A percentile compares a stretch with the other conserved stretches of the same genome.
Evolutionary conservation across 2,888 invertebrate species (phyloP).

Genomic region (Epistrophe grossulariae): DNA sequence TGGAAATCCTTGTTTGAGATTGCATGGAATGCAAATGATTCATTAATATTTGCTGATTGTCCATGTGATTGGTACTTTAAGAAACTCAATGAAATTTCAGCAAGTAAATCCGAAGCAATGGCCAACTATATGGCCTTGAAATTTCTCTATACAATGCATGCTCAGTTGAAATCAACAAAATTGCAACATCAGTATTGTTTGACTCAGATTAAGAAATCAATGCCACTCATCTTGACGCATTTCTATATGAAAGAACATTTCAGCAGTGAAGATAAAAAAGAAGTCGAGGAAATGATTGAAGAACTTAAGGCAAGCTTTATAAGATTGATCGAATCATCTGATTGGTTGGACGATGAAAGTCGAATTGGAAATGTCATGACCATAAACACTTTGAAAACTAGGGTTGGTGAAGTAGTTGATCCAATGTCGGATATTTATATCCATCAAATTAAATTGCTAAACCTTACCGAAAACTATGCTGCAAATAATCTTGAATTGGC

Average conservation of each 20-base stretch:
- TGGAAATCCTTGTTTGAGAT: slow-evolving; percentile 80
- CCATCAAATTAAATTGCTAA: slow-evolving; percentile 77
- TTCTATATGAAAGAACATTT: slow-evolving; percentile 78
- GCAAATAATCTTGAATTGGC: slow-evolving; percentile 78
- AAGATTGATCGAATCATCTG: slow-evolving; percentile 77
- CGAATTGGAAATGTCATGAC: slow-evolving; percentile 79
- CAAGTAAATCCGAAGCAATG: slow-evolving; percentile 77
- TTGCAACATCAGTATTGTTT: slow-evolving; percentile 76
- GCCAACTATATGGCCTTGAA: slow-evolving; percentile 82
- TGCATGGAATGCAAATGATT: slow-evolving; percentile 78
- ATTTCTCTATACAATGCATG: slow-evolving; percentile 80
- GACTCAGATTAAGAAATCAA: slow-evolving; percentile 27
- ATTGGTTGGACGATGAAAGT: slow-evolving; percentile 81
- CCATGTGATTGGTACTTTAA: slow-evolving; percentile 79
- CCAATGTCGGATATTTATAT: slow-evolving; percentile 77
- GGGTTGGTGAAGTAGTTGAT: slow-evolving; percentile 78
- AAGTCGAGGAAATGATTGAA: slow-evolving; percentile 77
- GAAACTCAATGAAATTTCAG: slow-evolving; percentile 78
- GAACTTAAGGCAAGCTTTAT: slow-evolving; percentile 79
- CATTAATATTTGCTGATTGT: slow-evolving; percentile 23
- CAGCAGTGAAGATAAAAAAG: slow-evolving; percentile 75
- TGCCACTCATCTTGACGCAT: slow-evolving; percentile 32
- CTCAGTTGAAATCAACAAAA: slow-evolving; percentile 77
- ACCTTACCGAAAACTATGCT: slow-evolving; percentile 77
- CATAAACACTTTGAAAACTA: slow-evolving; percentile 77